These are phyloP conservation scores for Gobiocypris rarus DNA, from an alignment of 2,113 vertebrate genomes.

Conservation along the genomic window DNA sequence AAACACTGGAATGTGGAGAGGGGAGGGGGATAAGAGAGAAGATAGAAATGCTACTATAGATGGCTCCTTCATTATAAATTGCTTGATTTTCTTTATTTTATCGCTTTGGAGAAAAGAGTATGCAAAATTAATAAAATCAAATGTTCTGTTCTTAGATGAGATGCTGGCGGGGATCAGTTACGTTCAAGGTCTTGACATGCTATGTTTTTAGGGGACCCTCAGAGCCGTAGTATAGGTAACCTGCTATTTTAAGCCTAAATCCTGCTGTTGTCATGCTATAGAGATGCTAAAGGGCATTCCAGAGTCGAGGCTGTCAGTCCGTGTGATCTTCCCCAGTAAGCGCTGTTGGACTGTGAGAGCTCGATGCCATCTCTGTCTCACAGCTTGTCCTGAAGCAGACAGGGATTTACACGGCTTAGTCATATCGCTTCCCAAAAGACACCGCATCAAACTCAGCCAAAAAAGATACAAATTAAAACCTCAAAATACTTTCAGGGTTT, in stretches of 20 bases:
- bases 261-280: constrained; percentile 89
- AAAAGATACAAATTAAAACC: constrained; percentile 87
- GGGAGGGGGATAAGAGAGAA: constrained; percentile 89
- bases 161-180: neutral
- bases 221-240: constrained; percentile 78
- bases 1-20: constrained; percentile 97
- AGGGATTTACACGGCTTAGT: constrained; percentile 99
- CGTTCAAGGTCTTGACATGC: constrained; percentile 63
- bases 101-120: neutral
- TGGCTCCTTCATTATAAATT: constrained; percentile 30
- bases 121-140: neutral
- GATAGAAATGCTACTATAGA: constrained; percentile 63
- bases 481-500: constrained; percentile 62
- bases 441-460: constrained; percentile 74
- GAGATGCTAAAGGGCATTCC: constrained; percentile 94
- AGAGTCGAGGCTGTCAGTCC: constrained; percentile 97
- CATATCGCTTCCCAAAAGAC: constrained; percentile 92
- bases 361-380: constrained; percentile 99
- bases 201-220: constrained; percentile 60
- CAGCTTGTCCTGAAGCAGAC: constrained; percentile 99
- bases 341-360: constrained; percentile 99
- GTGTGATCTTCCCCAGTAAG: constrained; percentile 99
- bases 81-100: neutral
- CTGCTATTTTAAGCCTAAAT: constrained; percentile 92
- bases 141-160: neutral